Conservation (phyloP, 1,140 invertebrate genomes). For the Catajapyx aquilonaris region DNA sequence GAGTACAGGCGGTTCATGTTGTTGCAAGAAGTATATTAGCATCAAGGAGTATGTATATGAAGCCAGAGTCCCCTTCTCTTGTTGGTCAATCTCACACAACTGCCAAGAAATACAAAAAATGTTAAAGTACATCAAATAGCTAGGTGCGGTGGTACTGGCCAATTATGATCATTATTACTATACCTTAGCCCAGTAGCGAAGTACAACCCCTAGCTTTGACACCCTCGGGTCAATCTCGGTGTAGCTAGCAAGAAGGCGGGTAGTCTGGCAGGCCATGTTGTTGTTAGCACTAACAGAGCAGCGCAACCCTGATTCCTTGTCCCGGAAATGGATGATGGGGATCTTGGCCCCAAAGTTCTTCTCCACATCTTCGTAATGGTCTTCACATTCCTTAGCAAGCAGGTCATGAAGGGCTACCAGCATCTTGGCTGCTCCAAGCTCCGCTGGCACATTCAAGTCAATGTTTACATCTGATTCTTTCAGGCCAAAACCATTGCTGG, state of each 20-base stretch:
- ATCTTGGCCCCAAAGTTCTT: background rate
- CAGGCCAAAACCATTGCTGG: background rate
- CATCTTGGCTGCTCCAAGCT: background rate
- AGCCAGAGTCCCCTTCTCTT: background rate
- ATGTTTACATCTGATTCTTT: background rate
- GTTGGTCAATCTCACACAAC: background rate
- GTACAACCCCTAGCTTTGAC: background rate
- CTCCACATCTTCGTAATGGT: background rate
- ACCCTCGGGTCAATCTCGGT: background rate
- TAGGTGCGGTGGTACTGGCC: too few relatives aligned
- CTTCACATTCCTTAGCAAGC: background rate
- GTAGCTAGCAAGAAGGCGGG: background rate
- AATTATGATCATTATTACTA: too few relatives aligned
- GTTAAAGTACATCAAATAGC: background rate
- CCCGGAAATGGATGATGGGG: background rate
- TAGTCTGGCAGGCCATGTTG: background rate
- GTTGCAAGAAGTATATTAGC: background rate
- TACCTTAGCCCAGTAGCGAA: background rate
- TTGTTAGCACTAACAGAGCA: background rate
- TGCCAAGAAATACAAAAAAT: background rate
- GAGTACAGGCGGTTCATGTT: background rate
- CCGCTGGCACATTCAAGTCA: background rate
- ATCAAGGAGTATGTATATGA: background rate
- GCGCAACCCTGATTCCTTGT: background rate
- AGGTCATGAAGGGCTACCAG: background rate